Evolutionary conservation across 1,140 invertebrate species (phyloP).

Genomic region (Globodera ellingtonae): DNA sequence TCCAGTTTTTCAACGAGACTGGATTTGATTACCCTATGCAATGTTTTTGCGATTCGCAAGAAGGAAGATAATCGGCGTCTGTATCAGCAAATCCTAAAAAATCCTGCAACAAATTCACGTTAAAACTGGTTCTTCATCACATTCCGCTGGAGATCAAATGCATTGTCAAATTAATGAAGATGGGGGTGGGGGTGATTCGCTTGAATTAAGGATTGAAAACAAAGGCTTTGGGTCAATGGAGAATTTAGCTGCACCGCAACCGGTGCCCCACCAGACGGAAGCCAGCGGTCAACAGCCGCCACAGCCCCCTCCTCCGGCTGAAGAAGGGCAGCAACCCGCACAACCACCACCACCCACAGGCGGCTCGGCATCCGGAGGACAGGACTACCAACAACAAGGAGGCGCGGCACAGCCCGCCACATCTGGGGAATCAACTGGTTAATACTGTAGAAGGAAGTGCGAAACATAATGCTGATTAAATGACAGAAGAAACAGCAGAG

Average conservation of each 20-base stretch:
- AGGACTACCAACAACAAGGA: conserved; percentile 34
- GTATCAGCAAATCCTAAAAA: too few relatives aligned
- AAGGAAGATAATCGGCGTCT: too few relatives aligned
- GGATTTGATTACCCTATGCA: too few relatives aligned
- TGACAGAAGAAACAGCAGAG: not conserved
- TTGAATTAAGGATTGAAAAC: not conserved
- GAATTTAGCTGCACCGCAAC: not conserved
- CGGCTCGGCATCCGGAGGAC: conserved; percentile 16
- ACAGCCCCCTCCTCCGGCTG: conserved; percentile 27
- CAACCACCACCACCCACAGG: conserved; percentile 32
- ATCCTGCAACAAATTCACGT: too few relatives aligned
- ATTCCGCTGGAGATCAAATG: too few relatives aligned
- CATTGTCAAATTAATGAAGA: not conserved
- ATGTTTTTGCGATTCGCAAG: too few relatives aligned
- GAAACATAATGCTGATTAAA: not conserved
- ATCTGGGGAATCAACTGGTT: conserved; percentile 8
- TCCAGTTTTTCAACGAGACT: too few relatives aligned
- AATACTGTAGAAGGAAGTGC: not conserved
- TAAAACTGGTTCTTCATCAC: too few relatives aligned
- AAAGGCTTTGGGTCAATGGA: not conserved
- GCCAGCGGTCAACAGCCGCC: conserved; percentile 17
- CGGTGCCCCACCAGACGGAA: not conserved
- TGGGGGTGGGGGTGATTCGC: too few relatives aligned
- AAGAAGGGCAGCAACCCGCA: conserved; percentile 22
- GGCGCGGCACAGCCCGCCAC: not conserved